phyloP scores from a whole-genome alignment of 2,113 vertebrate genomes.

The Kryptolebias marmoratus region DNA sequence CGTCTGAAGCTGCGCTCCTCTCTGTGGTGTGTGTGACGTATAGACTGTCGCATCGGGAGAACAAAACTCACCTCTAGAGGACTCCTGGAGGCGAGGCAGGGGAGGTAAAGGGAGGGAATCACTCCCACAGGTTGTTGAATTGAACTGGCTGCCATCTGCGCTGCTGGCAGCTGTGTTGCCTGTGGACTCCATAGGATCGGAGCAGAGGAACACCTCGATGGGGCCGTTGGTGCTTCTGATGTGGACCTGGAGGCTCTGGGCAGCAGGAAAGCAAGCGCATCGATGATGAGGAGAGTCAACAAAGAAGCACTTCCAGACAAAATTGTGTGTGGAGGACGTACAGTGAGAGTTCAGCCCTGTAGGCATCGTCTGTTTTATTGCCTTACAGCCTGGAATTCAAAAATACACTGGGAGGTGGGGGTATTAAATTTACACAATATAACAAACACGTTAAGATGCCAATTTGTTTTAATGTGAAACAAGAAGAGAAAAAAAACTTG shows the following conservation, averaged over 20 bases:
- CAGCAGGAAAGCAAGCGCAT: neutral
- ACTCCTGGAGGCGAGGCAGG: conserved; percentile 33
- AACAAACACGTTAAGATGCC: no score
- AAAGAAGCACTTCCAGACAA: no score
- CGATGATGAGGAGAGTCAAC: neutral
- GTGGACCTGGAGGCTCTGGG: conserved; percentile 90
- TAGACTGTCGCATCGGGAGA: neutral
- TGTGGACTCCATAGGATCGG: conserved; percentile 82
- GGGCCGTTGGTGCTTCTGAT: conserved; percentile 92
- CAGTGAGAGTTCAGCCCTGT: no score
- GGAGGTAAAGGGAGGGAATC: neutral
- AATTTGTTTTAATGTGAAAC: no score
- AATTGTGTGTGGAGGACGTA: neutral
- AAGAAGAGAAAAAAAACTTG: no score
- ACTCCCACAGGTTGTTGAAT: neutral
- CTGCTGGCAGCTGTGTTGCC: conserved; percentile 59
- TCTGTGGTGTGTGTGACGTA: no score
- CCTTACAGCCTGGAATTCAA: no score
- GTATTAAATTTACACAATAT: no score
- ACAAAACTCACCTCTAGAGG: conserved; percentile 58
- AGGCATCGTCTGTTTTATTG: no score
- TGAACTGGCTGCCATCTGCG: conserved; percentile 56
- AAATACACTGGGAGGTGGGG: no score
- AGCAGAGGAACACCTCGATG: conserved; percentile 93
- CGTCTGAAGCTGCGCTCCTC: no score